phyloP scores from a whole-genome alignment of 2,888 invertebrate genomes.

The Axea sp. region DNA sequence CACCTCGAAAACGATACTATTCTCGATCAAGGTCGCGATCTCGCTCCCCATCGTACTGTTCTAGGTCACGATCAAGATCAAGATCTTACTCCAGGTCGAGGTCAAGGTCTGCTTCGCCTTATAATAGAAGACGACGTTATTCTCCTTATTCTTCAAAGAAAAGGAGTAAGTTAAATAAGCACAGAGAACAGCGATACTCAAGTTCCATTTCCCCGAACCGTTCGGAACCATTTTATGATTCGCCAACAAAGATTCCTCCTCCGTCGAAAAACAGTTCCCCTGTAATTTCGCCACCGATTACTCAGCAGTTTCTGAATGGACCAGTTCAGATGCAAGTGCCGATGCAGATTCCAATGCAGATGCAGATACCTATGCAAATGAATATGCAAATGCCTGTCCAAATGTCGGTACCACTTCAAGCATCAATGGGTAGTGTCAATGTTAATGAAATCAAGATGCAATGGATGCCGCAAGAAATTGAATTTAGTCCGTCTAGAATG shows the following conservation, averaged over 20 bases:
- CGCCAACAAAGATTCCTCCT: not conserved
- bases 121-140: not conserved
- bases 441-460: not conserved
- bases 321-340: conserved; percentile 6
- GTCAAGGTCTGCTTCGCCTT: not conserved
- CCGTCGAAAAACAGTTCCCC: conserved; percentile 2
- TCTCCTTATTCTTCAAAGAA: not conserved
- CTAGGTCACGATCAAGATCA: not conserved
- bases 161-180: not conserved
- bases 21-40: conserved; percentile 18
- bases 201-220: not conserved
- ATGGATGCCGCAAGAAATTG: conserved; percentile 37
- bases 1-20: not conserved
- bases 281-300: not conserved
- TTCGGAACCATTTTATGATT: not conserved
- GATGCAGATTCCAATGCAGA: conserved; percentile 3
- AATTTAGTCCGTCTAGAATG: conserved; percentile 35
- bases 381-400: conserved; percentile 3
- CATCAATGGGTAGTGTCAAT: not conserved
- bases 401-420: not conserved
- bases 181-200: not conserved
- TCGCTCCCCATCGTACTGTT: conserved; percentile 8
- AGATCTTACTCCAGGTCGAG: not conserved
- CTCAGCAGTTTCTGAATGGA: not conserved
- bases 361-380: conserved; percentile 1